Evolutionary conservation across 2,797 vertebrate species (phyloP).

Genomic region (Phataginus tetradactyla): DNA sequence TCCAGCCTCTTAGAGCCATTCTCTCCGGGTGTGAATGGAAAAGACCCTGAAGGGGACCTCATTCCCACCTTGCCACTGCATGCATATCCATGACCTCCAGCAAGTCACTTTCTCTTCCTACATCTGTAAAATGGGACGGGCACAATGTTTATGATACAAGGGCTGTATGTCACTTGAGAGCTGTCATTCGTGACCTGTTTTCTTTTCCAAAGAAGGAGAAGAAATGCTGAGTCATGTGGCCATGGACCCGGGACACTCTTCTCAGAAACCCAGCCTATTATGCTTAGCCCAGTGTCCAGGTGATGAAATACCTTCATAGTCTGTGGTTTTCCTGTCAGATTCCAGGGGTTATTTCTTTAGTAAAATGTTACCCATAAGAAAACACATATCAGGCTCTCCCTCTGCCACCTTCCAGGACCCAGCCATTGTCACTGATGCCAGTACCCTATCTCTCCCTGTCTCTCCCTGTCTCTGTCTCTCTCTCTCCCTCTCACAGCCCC

Average conservation of each 20-base stretch:
- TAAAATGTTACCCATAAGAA: neutral
- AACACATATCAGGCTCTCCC: accelerated
- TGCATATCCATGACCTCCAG: too few relatives aligned
- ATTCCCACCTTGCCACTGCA: accelerated
- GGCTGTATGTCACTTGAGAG: accelerated
- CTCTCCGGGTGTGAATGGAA: accelerated
- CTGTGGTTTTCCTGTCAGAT: neutral
- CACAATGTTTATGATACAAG: accelerated
- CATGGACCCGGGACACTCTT: neutral
- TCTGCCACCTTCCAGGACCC: neutral
- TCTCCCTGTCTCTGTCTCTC: too few relatives aligned
- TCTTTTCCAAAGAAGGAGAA: neutral
- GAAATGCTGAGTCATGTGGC: too few relatives aligned
- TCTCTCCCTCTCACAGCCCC: neutral
- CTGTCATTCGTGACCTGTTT: neutral
- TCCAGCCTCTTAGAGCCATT: accelerated
- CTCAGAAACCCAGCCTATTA: neutral
- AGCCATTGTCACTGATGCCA: neutral
- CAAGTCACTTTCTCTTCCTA: neutral
- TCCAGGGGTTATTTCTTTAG: neutral
- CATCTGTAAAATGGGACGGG: neutral
- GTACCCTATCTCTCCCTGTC: neutral
- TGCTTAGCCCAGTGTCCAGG: neutral
- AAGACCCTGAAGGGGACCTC: neutral
- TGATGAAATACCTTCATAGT: neutral